phyloP scores from a whole-genome alignment of 2,113 vertebrate species.

The Indri indri region DNA sequence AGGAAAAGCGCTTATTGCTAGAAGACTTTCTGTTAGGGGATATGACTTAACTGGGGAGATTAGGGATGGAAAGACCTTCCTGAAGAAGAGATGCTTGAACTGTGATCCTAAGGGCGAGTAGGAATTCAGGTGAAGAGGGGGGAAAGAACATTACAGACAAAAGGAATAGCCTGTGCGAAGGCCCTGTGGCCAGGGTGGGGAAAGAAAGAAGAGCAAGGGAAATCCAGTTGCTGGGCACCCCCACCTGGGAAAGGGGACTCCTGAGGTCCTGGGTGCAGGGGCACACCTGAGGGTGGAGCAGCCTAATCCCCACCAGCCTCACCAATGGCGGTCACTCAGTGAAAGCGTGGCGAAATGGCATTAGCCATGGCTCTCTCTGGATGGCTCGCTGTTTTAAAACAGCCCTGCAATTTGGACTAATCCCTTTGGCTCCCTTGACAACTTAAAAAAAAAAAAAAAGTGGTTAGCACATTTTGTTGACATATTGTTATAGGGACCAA shows the following conservation, averaged over 20 bases:
- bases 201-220: neutral
- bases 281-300: neutral
- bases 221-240: neutral
- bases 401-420: neutral
- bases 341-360: neutral
- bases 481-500: conserved; percentile 38
- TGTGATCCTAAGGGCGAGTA: neutral
- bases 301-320: neutral
- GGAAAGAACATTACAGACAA: neutral
- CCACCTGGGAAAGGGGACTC: neutral
- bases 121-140: neutral
- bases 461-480: conserved; percentile 55
- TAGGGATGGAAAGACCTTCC: neutral
- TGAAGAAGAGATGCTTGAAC: neutral
- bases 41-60: neutral
- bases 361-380: neutral
- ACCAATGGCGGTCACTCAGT: neutral
- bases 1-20: neutral
- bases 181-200: neutral
- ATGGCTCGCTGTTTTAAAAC: neutral
- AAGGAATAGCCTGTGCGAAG: neutral
- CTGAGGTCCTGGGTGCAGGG: neutral
- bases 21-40: neutral
- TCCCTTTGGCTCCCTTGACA: neutral
- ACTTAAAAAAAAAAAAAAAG: neutral